Base-by-base conservation (phyloP, 2,888 invertebrate species). In the Acanthosepion pharaonis region DNA sequence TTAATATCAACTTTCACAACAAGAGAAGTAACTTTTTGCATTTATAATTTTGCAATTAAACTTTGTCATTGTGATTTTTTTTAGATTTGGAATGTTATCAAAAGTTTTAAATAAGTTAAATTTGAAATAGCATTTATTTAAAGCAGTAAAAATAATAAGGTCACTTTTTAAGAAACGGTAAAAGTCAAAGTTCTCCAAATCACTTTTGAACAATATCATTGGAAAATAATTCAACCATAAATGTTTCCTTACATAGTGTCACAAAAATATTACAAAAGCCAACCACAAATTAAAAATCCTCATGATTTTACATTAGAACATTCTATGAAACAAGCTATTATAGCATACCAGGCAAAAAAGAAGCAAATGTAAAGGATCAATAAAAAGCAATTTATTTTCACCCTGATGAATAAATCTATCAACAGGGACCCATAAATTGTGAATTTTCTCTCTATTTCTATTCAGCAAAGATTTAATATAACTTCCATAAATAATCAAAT, bases 261-360 rank as follows among this genome's bases (percentile, higher is more conserved):
- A 78, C n/a, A 78, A 78, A 78, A 78, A 78, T n/a, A 78, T 78
- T 78, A 78, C 78, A 78, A 78, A 78, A n/a, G 78, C n/a, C 78
- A 78, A 78, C 78, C 78, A 78, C 23, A 78, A 78, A 78, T 78
- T n/a, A n/a, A 78, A 78, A 78, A 78, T 78, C 78, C 78, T 78
- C n/a, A 33, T 78, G n/a, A 33, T 78, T 78, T 78, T 78, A 78
- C 78, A 78, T 78, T 15, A 78, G 33, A 78, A n/a, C 78, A 78
- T 78, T 78, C 15, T 15, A 33, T 78, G 11, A 78, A 78, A 5
- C n/a, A 78, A 78, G n/a, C n/a, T 33, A 78, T 78, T 78, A 78
- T 78, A 78, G n/a, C 78, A n/a, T 78, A 15, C 11, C n/a, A 33
- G n/a, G 11, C 33, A n/a, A 78, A 78, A 78, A 78, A 78, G 18